Conservation (phyloP, 2,797 vertebrate genomes). For the Periparus ater region DNA sequence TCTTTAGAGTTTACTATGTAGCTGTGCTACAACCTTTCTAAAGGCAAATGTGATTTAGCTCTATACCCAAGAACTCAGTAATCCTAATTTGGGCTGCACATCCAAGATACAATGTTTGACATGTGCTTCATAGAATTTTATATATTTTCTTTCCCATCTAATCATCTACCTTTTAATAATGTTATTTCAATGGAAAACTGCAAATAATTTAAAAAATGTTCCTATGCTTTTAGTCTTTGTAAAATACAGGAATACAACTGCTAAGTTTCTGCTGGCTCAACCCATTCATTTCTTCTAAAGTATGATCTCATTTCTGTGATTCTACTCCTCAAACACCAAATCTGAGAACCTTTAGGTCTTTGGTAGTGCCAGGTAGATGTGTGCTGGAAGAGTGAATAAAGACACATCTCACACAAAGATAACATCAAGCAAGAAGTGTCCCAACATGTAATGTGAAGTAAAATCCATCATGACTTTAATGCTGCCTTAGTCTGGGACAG, state of each 20-base stretch:
- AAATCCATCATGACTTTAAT: not conserved
- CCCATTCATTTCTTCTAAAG: not conserved
- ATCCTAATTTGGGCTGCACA: not conserved
- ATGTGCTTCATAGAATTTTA: not conserved
- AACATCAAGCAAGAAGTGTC: not conserved
- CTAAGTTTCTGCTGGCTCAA: not conserved
- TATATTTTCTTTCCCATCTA: not conserved
- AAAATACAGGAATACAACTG: not conserved
- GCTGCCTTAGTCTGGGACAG: not conserved
- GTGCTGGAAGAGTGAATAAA: not conserved
- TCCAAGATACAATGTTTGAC: not conserved
- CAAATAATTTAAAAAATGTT: not conserved
- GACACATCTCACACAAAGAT: not conserved
- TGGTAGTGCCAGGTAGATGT: not conserved
- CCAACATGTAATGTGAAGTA: not conserved
- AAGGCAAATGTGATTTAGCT: not conserved
- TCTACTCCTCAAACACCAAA: not conserved
- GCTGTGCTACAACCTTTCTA: not conserved
- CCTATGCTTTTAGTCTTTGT: not conserved
- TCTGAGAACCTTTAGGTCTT: not conserved
- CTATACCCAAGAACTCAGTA: not conserved
- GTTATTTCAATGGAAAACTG: not conserved
- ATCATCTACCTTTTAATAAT: not conserved
- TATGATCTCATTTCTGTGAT: not conserved
- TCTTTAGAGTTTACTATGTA: not conserved